A percentile compares a stretch with the other conserved stretches of the same genome.
Evolutionary conservation across 2,888 invertebrate species (phyloP).

Genomic region (Apodemia mormo): DNA sequence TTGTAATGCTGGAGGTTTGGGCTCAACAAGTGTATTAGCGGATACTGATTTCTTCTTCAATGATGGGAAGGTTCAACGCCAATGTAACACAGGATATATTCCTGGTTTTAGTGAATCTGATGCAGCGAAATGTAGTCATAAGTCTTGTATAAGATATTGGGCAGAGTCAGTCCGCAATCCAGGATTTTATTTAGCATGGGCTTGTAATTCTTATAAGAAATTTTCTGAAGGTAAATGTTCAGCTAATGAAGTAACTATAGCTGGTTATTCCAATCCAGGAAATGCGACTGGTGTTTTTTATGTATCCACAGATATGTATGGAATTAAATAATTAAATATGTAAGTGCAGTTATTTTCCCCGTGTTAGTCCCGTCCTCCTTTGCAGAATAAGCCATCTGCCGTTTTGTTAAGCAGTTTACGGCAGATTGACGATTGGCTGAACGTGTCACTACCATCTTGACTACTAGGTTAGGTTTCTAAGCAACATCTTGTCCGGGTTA

Average conservation of each 20-base stretch:
- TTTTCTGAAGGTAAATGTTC: slow-evolving; percentile 61
- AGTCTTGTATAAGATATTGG: slow-evolving; percentile 64
- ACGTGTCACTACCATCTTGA: too few relatives aligned
- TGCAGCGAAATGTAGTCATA: slow-evolving; percentile 69
- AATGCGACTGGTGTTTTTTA: slow-evolving; percentile 70
- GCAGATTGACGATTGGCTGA: too few relatives aligned
- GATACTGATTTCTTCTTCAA: slow-evolving; percentile 83
- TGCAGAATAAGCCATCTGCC: too few relatives aligned
- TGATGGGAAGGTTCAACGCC: slow-evolving; percentile 78
- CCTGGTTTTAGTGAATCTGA: slow-evolving; percentile 64
- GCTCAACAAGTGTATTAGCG: slow-evolving; percentile 74
- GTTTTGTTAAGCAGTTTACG: too few relatives aligned
- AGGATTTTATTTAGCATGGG: slow-evolving; percentile 58
- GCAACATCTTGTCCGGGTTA: too few relatives aligned
- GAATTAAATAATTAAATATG: slow-evolving; percentile 28
- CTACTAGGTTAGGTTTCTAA: too few relatives aligned
- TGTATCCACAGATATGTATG: slow-evolving; percentile 62
- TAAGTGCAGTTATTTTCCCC: background rate
- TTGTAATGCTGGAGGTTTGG: slow-evolving; percentile 80
- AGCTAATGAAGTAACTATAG: slow-evolving; percentile 60
- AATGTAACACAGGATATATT: slow-evolving; percentile 64
- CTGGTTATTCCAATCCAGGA: slow-evolving; percentile 69
- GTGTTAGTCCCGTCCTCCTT: too few relatives aligned
- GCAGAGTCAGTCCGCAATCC: slow-evolving; percentile 58
- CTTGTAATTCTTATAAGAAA: slow-evolving; percentile 59